These are phyloP conservation scores for Cetonia aurata DNA, from an alignment of 2,888 invertebrate genomes.

Conservation along the genomic window DNA sequence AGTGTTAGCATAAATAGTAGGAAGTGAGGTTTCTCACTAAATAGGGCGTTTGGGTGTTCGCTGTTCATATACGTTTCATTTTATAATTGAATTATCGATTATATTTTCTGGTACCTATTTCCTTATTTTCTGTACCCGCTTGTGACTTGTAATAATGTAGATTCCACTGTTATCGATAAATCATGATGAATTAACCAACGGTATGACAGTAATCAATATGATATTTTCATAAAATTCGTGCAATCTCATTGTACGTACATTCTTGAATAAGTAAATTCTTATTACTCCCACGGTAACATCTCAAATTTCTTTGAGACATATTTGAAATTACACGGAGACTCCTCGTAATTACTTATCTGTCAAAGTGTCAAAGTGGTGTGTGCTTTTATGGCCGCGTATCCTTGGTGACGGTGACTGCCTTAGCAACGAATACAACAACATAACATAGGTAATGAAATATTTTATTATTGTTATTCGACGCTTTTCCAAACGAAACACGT, in stretches of 20 bases:
- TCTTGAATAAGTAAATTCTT: conserved; percentile 1
- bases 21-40: too few species aligned
- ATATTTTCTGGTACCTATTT: too few species aligned
- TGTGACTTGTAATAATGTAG: conserved; percentile 14
- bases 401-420: conserved; percentile 68
- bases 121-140: too few species aligned
- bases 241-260: not conserved
- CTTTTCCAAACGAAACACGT: conserved; percentile 23
- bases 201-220: conserved; percentile 30
- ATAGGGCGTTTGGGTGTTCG: too few species aligned
- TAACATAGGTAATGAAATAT: conserved; percentile 65
- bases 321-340: not conserved
- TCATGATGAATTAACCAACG: conserved; percentile 37
- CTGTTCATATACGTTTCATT: too few species aligned
- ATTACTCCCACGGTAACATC: not conserved
- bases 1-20: too few species aligned
- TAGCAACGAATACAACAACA: conserved; percentile 69
- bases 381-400: conserved; percentile 65
- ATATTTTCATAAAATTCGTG: conserved; percentile 28
- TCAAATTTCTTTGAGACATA: not conserved
- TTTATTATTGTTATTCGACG: conserved; percentile 51
- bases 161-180: conserved; percentile 32
- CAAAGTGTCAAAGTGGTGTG: conserved; percentile 64
- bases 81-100: too few species aligned
- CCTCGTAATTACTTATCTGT: conserved; percentile 18